phyloP scores from a whole-genome alignment of 1,140 invertebrate species.

The Drosophila teissieri region DNA sequence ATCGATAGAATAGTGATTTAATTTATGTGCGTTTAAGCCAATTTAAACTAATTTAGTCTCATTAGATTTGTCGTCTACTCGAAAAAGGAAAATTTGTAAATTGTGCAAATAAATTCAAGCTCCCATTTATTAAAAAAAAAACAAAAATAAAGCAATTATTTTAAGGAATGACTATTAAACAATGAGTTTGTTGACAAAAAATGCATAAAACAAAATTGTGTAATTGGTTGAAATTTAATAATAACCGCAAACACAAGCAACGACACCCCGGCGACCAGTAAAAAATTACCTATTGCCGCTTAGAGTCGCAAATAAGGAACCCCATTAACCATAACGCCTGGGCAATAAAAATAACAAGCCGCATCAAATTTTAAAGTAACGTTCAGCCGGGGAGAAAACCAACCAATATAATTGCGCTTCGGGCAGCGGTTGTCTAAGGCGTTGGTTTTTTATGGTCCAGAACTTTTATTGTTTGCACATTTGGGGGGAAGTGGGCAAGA shows the following conservation, averaged over 20 bases:
- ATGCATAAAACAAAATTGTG: not conserved
- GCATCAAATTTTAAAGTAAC: slow-evolving; percentile 65
- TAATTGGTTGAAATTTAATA: slow-evolving; percentile 39
- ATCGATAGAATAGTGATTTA: slow-evolving; percentile 38
- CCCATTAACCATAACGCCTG: slow-evolving; percentile 49
- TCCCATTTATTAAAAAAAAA: not conserved
- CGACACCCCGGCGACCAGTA: slow-evolving; percentile 51
- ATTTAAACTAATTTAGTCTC: slow-evolving; percentile 34
- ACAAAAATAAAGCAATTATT: not conserved
- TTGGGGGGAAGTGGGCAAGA: slow-evolving; percentile 1
- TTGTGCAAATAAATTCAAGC: slow-evolving; percentile 1
- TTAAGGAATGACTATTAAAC: not conserved
- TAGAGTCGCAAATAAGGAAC: slow-evolving; percentile 16
- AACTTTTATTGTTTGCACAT: slow-evolving; percentile 18
- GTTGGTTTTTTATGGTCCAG: slow-evolving; percentile 23
- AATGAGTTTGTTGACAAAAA: not conserved
- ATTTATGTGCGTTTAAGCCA: slow-evolving; percentile 39
- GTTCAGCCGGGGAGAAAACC: slow-evolving; percentile 29
- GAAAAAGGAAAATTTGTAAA: not conserved
- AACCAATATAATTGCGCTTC: slow-evolving; percentile 50
- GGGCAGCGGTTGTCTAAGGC: slow-evolving; percentile 22
- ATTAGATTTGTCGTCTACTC: slow-evolving; percentile 14
- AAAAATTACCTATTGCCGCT: slow-evolving; percentile 63
- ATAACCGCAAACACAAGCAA: slow-evolving; percentile 31
- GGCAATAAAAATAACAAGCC: slow-evolving; percentile 67